Evolutionary conservation across 2,888 invertebrate genomes (phyloP), one percentile per base, ranked within the genome.

Genomic region (Nasonia oneida): DNA sequence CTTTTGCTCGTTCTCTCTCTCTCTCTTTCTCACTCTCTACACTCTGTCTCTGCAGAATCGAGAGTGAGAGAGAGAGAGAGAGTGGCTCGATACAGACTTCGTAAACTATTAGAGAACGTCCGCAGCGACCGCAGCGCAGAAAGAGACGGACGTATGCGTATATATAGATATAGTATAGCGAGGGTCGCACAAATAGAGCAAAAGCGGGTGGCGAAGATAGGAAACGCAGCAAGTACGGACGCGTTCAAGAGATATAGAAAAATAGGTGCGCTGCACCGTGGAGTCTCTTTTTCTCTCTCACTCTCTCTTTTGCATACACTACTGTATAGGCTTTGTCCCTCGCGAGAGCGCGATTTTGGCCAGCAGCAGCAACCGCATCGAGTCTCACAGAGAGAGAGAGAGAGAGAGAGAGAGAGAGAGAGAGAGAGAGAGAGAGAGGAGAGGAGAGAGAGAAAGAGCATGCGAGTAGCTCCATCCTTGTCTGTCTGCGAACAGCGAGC

Each of bases 1-100:
- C 29, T 75, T 39, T 67, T n/a, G 33, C 74, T n/a, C 57, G n/a
- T 61, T 74, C 75, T 73, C 61, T 61, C 67, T 53, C 15, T 33
- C 42, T n/a, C 67, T 70, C 67, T 47, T 47, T 37, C 18, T 50
- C n/a, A 23, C 23, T 29, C 23, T n/a, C 37, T 37, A 29, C 29
- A 29, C n/a, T 47, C 18, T 39, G 71, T 67, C 47, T 50, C 75
- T 42, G 50, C 79, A 33, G 47, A 47, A 67, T 14, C 18, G 75
- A 64, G 67, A 67, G 73, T 39, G 61, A 64, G 50, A 23, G 42
- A 67, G 47, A 57, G n/a, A 57, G 39, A 42, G 33, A n/a, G 50
- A 10, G 47, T 8, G 47, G 47, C 47, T 47, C 47, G 10, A 47
- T 47, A 47, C 12, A 47, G 12, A 47, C 47, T 47, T 47, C 47